A percentile compares a stretch with the other conserved stretches of the same genome.
These are phyloP conservation scores for Psylliodes chrysocephalus DNA, from an alignment of 2,888 invertebrate species.

Conservation along the genomic window DNA sequence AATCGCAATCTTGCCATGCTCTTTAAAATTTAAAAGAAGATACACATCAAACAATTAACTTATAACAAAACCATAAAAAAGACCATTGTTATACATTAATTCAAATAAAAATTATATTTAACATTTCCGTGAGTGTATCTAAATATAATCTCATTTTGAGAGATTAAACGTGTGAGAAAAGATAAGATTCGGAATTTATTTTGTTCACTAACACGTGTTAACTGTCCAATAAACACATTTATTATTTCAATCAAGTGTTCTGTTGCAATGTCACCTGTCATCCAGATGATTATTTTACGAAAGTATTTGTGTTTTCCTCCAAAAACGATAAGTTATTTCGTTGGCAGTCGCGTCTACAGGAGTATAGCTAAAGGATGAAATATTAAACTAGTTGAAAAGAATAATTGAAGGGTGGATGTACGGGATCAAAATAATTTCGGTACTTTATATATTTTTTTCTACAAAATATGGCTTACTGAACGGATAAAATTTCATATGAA, in stretches of 20 bases:
- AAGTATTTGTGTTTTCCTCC: neutral
- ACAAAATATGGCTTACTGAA: too few species aligned
- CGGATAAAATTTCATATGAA: too few species aligned
- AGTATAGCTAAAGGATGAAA: too few species aligned
- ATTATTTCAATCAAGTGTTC: neutral
- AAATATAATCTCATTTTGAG: neutral
- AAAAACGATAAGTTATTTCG: neutral
- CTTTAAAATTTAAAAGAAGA: too few species aligned
- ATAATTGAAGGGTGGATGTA: too few species aligned
- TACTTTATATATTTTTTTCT: too few species aligned
- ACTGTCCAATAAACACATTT: neutral
- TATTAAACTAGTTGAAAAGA: too few species aligned
- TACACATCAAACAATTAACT: too few species aligned
- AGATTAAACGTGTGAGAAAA: neutral
- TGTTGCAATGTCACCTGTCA: neutral
- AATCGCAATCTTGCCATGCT: too few species aligned
- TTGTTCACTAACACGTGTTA: neutral
- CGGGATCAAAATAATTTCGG: too few species aligned
- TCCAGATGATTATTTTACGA: neutral
- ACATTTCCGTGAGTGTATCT: neutral
- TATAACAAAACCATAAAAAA: too few species aligned
- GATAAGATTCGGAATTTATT: neutral
- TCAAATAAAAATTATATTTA: neutral
- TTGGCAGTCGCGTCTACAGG: too few species aligned
- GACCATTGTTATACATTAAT: neutral